These are phyloP conservation scores for Scaptomyza graminum DNA, from an alignment of 1,140 invertebrate species.

Conservation along the genomic window DNA sequence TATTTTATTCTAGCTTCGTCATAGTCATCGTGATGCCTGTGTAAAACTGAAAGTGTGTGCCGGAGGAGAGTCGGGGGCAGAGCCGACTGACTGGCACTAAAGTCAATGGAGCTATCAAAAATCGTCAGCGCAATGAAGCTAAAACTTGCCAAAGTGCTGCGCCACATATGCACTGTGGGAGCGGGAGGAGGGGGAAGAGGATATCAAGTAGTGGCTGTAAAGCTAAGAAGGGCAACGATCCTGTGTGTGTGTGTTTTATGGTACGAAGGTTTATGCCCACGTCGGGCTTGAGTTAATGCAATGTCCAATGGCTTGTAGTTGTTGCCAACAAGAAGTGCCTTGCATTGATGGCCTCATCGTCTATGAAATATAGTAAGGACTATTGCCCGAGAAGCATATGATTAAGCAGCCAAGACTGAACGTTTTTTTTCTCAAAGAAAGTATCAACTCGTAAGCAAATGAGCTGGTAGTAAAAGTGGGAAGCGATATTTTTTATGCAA, in stretches of 20 bases:
- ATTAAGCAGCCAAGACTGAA: constrained; percentile 15
- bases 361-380: constrained; percentile 30
- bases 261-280: constrained; percentile 55
- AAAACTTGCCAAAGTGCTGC: constrained; percentile 65
- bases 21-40: not conserved
- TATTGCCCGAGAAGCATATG: constrained; percentile 14
- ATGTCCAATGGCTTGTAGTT: constrained; percentile 43
- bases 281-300: constrained; percentile 66
- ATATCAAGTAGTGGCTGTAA: not conserved
- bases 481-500: too few relatives aligned
- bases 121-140: constrained; percentile 72
- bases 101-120: constrained; percentile 77
- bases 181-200: not conserved
- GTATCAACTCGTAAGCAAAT: too few relatives aligned
- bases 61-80: too few relatives aligned
- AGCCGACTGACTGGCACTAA: constrained; percentile 68
- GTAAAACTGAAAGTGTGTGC: constrained; percentile 67
- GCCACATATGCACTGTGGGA: constrained; percentile 34
- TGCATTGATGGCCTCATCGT: constrained; percentile 14
- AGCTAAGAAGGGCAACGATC: constrained; percentile 16
- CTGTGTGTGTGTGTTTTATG: constrained; percentile 49
- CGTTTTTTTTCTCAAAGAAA: not conserved
- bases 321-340: constrained; percentile 34
- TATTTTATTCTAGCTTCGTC: not conserved
- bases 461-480: not conserved